These are phyloP conservation scores for Melanotaenia nigrans DNA, from an alignment of 2,797 vertebrate species.

Conservation along the genomic window DNA sequence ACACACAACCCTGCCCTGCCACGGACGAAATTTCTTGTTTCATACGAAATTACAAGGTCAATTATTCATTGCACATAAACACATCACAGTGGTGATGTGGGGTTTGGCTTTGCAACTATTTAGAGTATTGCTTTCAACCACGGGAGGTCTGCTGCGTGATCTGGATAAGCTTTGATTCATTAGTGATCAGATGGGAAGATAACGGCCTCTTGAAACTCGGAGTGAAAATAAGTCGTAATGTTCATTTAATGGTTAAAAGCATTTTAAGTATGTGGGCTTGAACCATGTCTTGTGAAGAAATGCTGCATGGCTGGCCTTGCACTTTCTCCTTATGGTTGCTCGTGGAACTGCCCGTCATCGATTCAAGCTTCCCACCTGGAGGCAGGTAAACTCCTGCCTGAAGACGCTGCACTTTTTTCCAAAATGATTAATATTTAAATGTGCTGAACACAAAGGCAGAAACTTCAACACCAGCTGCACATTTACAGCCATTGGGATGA, in stretches of 20 bases:
- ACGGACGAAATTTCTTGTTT: too few relatives aligned
- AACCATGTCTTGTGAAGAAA: neutral
- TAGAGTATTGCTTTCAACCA: too few relatives aligned
- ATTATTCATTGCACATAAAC: too few relatives aligned
- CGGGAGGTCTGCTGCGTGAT: neutral
- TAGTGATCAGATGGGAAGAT: neutral
- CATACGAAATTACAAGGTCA: too few relatives aligned
- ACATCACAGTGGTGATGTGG: too few relatives aligned
- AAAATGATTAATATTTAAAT: slow-evolving; percentile 42
- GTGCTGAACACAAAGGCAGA: slow-evolving; percentile 32
- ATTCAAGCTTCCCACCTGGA: slow-evolving; percentile 37
- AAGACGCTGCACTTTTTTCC: slow-evolving; percentile 33
- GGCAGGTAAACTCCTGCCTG: slow-evolving; percentile 31
- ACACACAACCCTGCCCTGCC: too few relatives aligned
- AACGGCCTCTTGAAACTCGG: neutral
- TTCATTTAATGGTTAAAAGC: neutral
- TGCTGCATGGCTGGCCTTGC: neutral
- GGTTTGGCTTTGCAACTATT: too few relatives aligned
- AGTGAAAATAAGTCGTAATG: neutral
- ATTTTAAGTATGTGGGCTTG: neutral
- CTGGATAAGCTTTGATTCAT: neutral
- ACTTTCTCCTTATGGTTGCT: slow-evolving; percentile 18
- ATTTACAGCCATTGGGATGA: slow-evolving; percentile 19
- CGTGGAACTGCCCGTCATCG: slow-evolving; percentile 10
- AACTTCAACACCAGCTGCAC: slow-evolving; percentile 24